These are phyloP conservation scores for Corydoras maculifer DNA, from an alignment of 2,113 vertebrate genomes.

Conservation along the genomic window DNA sequence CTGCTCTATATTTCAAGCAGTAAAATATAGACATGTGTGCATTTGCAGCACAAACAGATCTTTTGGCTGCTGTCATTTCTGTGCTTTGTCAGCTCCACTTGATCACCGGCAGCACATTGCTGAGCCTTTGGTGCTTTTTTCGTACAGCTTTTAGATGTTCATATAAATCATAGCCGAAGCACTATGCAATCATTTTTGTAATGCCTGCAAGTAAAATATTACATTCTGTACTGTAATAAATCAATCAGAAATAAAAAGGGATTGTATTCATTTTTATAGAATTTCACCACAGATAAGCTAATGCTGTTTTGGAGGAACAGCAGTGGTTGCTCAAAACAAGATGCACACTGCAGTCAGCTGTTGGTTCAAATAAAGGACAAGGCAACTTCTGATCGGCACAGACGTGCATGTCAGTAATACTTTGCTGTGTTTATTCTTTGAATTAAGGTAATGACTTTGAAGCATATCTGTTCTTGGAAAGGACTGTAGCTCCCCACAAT, in stretches of 20 bases:
- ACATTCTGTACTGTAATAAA: background rate
- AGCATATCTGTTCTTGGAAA: too few relatives aligned
- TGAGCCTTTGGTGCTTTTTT: conserved; percentile 5
- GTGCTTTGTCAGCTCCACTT: conserved; percentile 5
- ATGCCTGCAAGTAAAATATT: conserved; percentile 2
- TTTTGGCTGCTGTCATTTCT: conserved; percentile 28
- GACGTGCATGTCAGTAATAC: too few relatives aligned
- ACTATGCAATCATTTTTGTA: conserved; percentile 12
- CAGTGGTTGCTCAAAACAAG: background rate
- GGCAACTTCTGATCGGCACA: too few relatives aligned
- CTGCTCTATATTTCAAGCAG: background rate
- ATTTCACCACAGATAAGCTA: background rate
- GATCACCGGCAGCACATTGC: conserved; percentile 27
- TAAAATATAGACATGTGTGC: conserved; percentile 23
- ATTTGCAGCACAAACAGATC: conserved; percentile 18
- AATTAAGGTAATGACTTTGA: too few relatives aligned
- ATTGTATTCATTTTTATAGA: background rate
- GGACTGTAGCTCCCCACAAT: too few relatives aligned
- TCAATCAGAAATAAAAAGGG: background rate
- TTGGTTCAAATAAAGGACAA: too few relatives aligned
- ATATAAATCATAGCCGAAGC: conserved; percentile 24
- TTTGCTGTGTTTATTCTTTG: too few relatives aligned
- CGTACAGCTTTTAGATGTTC: conserved; percentile 1
- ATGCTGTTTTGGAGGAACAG: background rate
- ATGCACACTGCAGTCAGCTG: too few relatives aligned